Conservation (phyloP, 2,888 invertebrate species). For the Apodemia hepburni region DNA sequence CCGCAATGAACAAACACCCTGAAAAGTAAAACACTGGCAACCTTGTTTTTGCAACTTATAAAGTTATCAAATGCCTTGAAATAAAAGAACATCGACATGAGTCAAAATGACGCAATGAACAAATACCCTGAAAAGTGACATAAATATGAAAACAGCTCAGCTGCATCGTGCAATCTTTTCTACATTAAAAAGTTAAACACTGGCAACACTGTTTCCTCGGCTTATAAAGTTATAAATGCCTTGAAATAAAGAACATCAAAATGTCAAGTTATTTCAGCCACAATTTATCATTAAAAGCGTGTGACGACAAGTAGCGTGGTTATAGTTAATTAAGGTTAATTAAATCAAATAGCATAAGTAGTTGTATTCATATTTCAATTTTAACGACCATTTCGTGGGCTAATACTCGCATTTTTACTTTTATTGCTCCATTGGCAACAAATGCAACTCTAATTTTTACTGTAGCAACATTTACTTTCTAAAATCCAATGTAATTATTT, state of each 20-base stretch:
- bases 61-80: too few species aligned
- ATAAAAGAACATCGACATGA: too few species aligned
- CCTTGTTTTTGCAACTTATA: too few species aligned
- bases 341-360: slow-evolving; percentile 47
- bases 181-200: background rate
- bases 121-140: too few species aligned
- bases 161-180: too few species aligned
- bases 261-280: background rate
- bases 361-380: slow-evolving; percentile 47
- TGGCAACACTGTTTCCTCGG: slow-evolving; percentile 34
- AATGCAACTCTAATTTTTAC: slow-evolving; percentile 10
- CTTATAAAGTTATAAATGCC: slow-evolving; percentile 27
- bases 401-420: slow-evolving; percentile 19
- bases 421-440: slow-evolving; percentile 4
- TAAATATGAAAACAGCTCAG: too few species aligned
- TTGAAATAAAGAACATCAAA: background rate
- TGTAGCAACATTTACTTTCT: slow-evolving; percentile 7
- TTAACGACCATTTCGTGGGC: slow-evolving; percentile 34
- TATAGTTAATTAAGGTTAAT: slow-evolving; percentile 68
- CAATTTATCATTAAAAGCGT: slow-evolving; percentile 51
- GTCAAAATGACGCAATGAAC: too few species aligned
- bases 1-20: too few species aligned
- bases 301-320: slow-evolving; percentile 49
- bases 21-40: too few species aligned
- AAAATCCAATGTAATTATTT: background rate